These are phyloP conservation scores for Conistra vaccinii DNA, from an alignment of 2,888 invertebrate genomes.

Conservation along the genomic window DNA sequence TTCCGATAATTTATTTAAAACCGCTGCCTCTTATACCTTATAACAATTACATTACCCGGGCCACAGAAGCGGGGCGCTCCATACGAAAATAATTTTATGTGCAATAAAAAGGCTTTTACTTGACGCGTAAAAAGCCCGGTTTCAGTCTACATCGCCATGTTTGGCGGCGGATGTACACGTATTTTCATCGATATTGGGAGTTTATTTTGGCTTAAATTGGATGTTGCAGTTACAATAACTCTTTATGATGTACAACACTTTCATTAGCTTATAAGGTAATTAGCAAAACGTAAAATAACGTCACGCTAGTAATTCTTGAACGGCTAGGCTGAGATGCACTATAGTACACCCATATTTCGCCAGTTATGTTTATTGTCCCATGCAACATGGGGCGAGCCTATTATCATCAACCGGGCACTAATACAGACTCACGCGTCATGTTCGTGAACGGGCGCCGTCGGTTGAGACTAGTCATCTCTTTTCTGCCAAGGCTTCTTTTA, in stretches of 20 bases:
- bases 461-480: no score
- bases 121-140: slow-evolving; percentile 72
- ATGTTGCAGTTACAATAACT: slow-evolving; percentile 12
- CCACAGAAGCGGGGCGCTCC: slow-evolving; percentile 70
- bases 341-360: background rate
- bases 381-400: background rate
- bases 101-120: slow-evolving; percentile 84
- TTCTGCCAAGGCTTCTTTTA: no score
- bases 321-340: background rate
- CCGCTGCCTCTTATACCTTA: slow-evolving; percentile 42
- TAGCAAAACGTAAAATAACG: background rate
- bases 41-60: slow-evolving; percentile 61
- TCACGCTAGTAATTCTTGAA: background rate
- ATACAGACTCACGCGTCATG: no score
- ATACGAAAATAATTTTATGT: slow-evolving; percentile 85
- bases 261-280: background rate
- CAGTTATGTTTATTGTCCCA: background rate
- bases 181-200: slow-evolving; percentile 33
- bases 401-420: background rate
- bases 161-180: slow-evolving; percentile 29
- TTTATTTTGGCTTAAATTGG: slow-evolving; percentile 19
- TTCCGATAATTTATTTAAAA: background rate
- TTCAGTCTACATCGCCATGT: slow-evolving; percentile 60
- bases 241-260: background rate
- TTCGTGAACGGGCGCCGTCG: no score